These are phyloP conservation scores for Myanophis thanlyinensis DNA, from an alignment of 2,113 vertebrate species.

Conservation along the genomic window DNA sequence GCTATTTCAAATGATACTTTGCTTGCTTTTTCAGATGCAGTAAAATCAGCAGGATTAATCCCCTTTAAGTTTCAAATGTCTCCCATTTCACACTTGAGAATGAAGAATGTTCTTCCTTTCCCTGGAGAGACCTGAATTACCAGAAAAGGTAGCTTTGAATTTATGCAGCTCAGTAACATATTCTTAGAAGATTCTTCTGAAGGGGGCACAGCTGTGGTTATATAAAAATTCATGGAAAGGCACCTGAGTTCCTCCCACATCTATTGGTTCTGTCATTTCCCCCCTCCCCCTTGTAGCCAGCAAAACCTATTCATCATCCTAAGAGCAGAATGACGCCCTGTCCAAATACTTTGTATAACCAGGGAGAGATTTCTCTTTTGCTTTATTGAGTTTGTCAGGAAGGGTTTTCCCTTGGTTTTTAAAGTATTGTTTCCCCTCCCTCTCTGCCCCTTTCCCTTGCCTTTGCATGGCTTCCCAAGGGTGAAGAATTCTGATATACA, in stretches of 20 bases:
- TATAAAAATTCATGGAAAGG: conserved; percentile 14
- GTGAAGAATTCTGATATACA: not conserved
- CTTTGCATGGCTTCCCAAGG: conserved; percentile 20
- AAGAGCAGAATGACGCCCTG: conserved; percentile 45
- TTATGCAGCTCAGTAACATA: not conserved
- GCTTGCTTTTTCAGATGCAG: not conserved
- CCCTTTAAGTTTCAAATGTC: not conserved
- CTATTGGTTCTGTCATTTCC: conserved; percentile 5
- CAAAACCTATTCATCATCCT: conserved; percentile 43
- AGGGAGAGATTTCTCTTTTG: conserved; percentile 41
- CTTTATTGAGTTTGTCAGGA: conserved; percentile 32
- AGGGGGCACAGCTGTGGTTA: not conserved
- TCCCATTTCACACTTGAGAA: not conserved
- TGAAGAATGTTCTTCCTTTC: not conserved
- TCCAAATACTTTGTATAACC: conserved; percentile 41
- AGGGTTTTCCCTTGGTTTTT: conserved; percentile 34
- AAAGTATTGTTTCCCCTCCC: not conserved
- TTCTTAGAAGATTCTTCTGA: conserved; percentile 19
- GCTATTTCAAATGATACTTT: not conserved
- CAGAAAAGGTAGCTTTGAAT: not conserved
- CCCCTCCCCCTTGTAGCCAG: conserved; percentile 2
- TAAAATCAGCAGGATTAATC: not conserved
- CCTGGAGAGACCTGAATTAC: not conserved
- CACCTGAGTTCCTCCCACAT: conserved; percentile 15
- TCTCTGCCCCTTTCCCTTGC: not conserved